Conservation (phyloP, 2,113 vertebrate species). For the Myxocyprinus asiaticus region DNA sequence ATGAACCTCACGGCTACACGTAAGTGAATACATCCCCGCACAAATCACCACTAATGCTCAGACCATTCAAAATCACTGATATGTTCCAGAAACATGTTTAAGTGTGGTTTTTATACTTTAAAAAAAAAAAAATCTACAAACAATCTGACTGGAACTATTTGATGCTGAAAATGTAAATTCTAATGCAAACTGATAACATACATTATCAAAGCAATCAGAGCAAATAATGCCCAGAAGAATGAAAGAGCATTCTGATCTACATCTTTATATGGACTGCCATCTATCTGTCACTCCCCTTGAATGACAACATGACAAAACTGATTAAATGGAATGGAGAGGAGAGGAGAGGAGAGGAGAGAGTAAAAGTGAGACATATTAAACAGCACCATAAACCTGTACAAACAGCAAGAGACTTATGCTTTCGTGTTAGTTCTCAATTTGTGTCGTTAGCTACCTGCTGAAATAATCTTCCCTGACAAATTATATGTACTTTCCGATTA, state of each 20-base stretch:
- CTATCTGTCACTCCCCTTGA: conserved; percentile 83
- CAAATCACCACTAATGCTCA: conserved; percentile 1
- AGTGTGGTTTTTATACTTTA: too few species aligned
- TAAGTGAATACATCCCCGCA: conserved; percentile 1
- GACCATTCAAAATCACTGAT: background rate
- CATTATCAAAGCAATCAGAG: background rate
- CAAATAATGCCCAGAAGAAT: conserved; percentile 1
- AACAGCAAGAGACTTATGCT: background rate
- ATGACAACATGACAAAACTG: conserved; percentile 81
- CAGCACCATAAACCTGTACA: background rate
- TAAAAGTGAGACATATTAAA: conserved; percentile 7
- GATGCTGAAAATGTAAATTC: background rate
- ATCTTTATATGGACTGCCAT: conserved; percentile 57
- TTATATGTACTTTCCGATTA: background rate
- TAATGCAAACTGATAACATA: background rate
- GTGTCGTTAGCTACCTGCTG: background rate
- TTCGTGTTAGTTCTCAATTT: background rate
- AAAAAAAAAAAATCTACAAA: too few species aligned
- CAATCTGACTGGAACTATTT: background rate
- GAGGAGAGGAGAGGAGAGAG: background rate
- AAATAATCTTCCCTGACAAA: conserved; percentile 6
- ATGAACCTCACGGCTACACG: background rate
- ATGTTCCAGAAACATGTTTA: background rate
- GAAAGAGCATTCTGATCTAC: background rate
- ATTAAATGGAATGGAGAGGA: conserved; percentile 76